A percentile compares a stretch with the other conserved stretches of the same genome.
Conservation (phyloP, 2,113 vertebrate species). For the Chamaea fasciata region DNA sequence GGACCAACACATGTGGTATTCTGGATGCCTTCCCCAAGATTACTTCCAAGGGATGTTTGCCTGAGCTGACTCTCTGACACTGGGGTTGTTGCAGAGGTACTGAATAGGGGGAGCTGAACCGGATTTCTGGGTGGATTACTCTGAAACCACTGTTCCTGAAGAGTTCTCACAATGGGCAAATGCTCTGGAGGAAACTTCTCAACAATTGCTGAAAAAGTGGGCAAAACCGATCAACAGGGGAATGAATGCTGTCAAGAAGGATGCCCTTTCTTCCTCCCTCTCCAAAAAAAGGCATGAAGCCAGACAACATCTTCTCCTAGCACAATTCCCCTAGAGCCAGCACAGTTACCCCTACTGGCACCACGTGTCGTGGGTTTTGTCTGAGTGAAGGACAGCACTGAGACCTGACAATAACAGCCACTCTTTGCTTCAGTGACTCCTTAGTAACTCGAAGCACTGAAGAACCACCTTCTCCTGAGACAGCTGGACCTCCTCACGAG, state of each 20-base stretch:
- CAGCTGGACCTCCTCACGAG: not conserved
- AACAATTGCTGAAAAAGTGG: not conserved
- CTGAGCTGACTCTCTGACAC: not conserved
- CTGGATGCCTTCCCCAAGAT: not conserved
- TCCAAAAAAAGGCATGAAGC: not conserved
- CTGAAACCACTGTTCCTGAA: not conserved
- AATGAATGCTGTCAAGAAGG: not conserved
- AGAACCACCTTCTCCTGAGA: not conserved
- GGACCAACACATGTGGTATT: rapidly evolving
- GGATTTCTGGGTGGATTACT: not conserved
- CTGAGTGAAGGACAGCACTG: not conserved
- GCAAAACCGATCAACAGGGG: not conserved
- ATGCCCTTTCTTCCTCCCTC: not conserved
- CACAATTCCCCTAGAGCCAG: not conserved
- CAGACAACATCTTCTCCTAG: not conserved
- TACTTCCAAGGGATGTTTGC: not conserved
- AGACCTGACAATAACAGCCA: not conserved
- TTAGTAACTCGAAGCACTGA: not conserved
- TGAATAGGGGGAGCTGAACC: not conserved
- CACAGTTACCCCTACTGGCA: no score
- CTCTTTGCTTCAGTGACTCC: not conserved
- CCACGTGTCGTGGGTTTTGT: rapidly evolving
- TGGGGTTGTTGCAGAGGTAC: not conserved
- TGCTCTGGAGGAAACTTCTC: not conserved
- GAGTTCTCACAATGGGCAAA: not conserved